A percentile compares a stretch with the other conserved stretches of the same genome.
Evolutionary conservation across 2,113 vertebrate genomes (phyloP).

Genomic region (Sialia sialis): DNA sequence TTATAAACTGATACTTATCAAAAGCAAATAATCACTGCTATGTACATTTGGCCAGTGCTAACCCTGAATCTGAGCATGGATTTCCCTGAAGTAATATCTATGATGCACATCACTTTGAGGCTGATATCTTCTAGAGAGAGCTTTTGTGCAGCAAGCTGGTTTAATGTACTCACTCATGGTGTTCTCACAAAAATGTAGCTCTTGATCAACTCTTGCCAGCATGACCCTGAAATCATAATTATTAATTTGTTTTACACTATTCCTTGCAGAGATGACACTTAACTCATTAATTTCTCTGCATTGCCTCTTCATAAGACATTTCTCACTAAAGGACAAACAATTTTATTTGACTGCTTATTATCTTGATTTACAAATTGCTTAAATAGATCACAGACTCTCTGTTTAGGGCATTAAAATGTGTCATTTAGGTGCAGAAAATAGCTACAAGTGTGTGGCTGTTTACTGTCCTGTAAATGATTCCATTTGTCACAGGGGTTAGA

Average conservation of each 20-base stretch:
- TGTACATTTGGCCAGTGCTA: background rate
- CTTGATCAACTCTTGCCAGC: conserved; percentile 9
- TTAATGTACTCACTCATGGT: background rate
- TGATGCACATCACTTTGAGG: background rate
- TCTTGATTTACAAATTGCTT: conserved; percentile 34
- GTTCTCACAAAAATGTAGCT: background rate
- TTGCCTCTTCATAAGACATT: background rate
- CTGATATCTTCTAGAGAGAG: background rate
- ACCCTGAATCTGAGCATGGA: background rate
- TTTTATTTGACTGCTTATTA: background rate
- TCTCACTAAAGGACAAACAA: conserved; percentile 1
- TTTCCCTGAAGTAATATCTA: background rate
- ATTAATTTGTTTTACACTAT: conserved; percentile 32
- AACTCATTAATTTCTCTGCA: conserved; percentile 31
- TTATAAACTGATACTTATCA: background rate
- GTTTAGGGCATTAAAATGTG: conserved; percentile 31
- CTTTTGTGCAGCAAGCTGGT: background rate
- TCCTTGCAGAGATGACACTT: conserved; percentile 12
- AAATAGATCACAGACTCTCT: conserved; percentile 2
- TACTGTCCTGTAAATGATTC: conserved; percentile 11
- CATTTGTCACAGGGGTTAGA: background rate
- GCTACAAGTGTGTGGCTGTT: background rate
- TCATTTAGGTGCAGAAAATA: conserved; percentile 2
- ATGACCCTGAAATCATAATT: conserved; percentile 45
- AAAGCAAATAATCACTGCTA: background rate